phyloP scores from a whole-genome alignment of 1,140 invertebrate genomes.

The Sarcophaga bullata region DNA sequence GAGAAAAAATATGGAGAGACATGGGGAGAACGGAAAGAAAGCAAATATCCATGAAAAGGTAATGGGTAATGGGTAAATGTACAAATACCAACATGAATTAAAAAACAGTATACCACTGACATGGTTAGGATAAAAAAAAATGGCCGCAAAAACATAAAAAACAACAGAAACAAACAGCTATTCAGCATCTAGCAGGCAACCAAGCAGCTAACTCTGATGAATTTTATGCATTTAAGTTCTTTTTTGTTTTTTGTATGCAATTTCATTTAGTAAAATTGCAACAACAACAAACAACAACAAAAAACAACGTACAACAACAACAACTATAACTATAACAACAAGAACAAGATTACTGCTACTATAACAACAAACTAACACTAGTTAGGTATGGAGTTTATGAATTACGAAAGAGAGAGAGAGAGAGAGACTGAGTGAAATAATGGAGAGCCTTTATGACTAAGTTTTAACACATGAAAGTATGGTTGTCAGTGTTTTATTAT shows the following conservation, averaged over 20 bases:
- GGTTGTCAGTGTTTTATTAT: neutral
- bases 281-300: conserved; percentile 6
- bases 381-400: too few relatives aligned
- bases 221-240: conserved; percentile 32
- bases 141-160: neutral
- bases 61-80: neutral
- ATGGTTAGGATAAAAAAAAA: neutral
- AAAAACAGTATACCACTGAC: neutral
- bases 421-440: neutral
- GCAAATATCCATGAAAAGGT: too few relatives aligned
- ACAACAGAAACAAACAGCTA: neutral
- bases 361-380: too few relatives aligned
- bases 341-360: neutral
- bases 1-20: too few relatives aligned
- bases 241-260: neutral
- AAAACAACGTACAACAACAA: neutral
- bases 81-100: neutral
- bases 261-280: conserved; percentile 3
- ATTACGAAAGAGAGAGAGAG: neutral
- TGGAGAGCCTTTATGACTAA: neutral
- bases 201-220: conserved; percentile 29
- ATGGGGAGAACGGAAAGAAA: too few relatives aligned
- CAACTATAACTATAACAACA: neutral
- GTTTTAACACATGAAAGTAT: neutral
- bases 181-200: neutral